phyloP scores from a whole-genome alignment of 2,113 vertebrate species.

The Caretta caretta region DNA sequence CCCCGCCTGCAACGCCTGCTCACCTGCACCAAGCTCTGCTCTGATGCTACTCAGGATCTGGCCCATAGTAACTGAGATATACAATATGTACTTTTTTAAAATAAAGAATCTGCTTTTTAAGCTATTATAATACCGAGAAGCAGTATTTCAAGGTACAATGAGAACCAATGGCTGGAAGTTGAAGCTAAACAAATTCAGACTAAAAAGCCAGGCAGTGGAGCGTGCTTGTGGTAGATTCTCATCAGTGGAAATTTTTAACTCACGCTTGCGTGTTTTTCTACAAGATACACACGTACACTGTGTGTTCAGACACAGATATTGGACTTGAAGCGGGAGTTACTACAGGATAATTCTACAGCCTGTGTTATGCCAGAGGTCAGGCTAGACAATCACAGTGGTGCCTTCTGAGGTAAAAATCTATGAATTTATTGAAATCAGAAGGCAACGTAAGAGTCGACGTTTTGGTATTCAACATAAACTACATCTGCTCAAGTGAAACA shows the following conservation, averaged over 20 bases:
- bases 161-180: background rate
- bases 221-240: background rate
- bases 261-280: rapidly evolving
- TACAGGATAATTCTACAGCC: background rate
- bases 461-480: background rate
- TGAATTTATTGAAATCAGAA: background rate
- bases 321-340: background rate
- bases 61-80: background rate
- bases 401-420: background rate
- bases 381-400: background rate
- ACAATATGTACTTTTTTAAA: background rate
- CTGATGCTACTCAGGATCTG: background rate
- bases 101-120: background rate
- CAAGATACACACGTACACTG: background rate
- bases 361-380: background rate
- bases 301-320: background rate
- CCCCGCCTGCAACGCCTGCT: background rate
- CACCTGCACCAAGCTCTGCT: background rate
- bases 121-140: background rate
- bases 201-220: background rate
- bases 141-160: background rate
- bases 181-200: background rate
- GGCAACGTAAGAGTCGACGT: background rate
- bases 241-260: background rate
- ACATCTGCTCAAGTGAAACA: background rate